phyloP scores from a whole-genome alignment of 35 echinoderm and acorn worm species.

The Amphiura filiformis region DNA sequence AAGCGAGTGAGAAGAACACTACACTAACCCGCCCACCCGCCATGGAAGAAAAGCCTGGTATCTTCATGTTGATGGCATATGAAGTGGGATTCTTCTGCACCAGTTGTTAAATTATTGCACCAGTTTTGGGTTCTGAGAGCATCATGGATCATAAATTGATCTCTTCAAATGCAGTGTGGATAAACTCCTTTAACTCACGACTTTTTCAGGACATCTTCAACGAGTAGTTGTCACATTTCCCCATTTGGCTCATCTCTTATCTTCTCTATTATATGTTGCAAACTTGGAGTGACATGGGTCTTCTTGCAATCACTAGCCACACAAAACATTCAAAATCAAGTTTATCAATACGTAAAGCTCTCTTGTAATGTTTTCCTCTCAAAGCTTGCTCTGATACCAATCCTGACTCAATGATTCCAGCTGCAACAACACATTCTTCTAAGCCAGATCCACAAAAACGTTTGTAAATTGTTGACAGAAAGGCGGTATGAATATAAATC shows the following conservation, averaged over 20 bases:
- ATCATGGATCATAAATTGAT: no score
- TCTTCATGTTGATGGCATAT: no score
- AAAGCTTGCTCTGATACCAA: constrained; percentile 50
- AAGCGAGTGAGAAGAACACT: no score
- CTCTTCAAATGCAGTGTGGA: constrained; percentile 19
- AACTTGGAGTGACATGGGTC: constrained; percentile 13
- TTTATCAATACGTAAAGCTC: constrained; percentile 14
- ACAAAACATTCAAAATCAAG: constrained; percentile 40
- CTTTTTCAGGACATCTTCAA: neutral
- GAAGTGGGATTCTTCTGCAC: no score
- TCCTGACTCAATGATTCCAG: constrained; percentile 34
- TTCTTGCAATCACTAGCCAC: constrained; percentile 38
- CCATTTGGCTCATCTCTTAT: constrained; percentile 7
- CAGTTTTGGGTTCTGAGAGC: no score
- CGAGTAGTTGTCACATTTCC: constrained; percentile 23
- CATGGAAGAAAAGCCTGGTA: no score
- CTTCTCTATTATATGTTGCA: constrained; percentile 11
- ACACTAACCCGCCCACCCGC: no score
- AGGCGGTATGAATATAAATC: neutral
- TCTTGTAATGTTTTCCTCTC: constrained; percentile 49
- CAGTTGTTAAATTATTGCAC: no score
- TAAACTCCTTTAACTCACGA: constrained; percentile 33
- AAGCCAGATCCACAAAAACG: constrained; percentile 36
- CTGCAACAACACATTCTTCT: constrained; percentile 45
- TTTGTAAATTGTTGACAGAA: neutral